phyloP scores from a whole-genome alignment of 2,113 vertebrate species.

The Hyperopisus bebe region DNA sequence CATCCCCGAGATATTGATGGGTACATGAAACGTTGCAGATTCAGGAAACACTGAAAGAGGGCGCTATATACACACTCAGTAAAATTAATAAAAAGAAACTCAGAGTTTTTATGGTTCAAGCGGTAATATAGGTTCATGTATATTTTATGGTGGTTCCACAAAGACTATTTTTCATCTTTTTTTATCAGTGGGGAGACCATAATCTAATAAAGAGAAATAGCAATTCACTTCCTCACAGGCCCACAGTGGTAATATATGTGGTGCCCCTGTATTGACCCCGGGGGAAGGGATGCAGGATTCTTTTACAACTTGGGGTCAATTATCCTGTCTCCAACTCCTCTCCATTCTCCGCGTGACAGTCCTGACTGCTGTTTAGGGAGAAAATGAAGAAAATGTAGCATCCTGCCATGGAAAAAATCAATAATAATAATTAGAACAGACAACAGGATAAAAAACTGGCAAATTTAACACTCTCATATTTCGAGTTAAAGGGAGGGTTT shows the following conservation, averaged over 20 bases:
- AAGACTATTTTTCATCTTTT: background rate
- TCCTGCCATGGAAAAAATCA: background rate
- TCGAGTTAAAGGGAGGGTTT: background rate
- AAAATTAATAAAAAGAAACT: background rate
- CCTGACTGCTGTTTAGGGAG: background rate
- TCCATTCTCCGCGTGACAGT: background rate
- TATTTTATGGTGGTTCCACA: background rate
- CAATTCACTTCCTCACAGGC: background rate
- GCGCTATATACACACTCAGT: background rate
- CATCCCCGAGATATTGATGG: background rate
- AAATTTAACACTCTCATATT: background rate
- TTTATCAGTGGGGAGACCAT: background rate
- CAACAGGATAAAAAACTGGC: background rate
- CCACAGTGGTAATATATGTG: background rate
- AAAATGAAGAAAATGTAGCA: background rate
- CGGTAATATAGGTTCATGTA: background rate
- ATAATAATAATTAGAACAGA: background rate
- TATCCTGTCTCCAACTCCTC: background rate
- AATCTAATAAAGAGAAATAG: background rate
- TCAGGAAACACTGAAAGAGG: background rate
- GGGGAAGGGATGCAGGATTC: background rate
- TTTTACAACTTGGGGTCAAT: background rate
- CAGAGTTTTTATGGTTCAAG: background rate
- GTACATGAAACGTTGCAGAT: background rate
- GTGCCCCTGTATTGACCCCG: background rate